Percentiles rank a stretch among this genome's conserved stretches.
phyloP scores from a whole-genome alignment of 2,797 vertebrate genomes.

The Periophthalmus magnuspinnatus region DNA sequence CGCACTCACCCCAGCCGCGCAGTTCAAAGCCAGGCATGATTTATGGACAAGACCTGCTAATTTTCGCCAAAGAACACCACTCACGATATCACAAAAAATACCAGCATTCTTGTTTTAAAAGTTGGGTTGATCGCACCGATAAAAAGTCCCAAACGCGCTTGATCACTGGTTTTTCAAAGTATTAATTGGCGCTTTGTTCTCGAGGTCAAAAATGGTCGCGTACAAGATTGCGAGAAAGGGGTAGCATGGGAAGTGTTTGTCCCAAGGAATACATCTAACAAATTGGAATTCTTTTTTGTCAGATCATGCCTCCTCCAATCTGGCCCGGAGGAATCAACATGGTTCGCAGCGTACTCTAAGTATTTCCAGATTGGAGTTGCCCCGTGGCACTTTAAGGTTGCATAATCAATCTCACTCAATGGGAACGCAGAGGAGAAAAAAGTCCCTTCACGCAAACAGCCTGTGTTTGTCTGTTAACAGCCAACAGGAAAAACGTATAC shows the following conservation, averaged over 20 bases:
- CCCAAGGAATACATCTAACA: conserved; percentile 68
- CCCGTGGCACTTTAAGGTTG: conserved; percentile 74
- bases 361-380: conserved; percentile 77
- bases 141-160: conserved; percentile 59
- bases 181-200: conserved; percentile 68
- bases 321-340: conserved; percentile 63
- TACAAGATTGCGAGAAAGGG: conserved; percentile 7
- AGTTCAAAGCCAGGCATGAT: conserved; percentile 80
- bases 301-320: conserved; percentile 74
- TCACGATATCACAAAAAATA: conserved; percentile 74
- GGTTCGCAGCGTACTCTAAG: conserved; percentile 63
- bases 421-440: not conserved
- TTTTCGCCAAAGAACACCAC: conserved; percentile 73
- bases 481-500: not conserved
- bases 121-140: conserved; percentile 64
- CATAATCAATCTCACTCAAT: conserved; percentile 74
- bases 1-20: conserved; percentile 72
- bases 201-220: conserved; percentile 49
- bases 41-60: conserved; percentile 80
- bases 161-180: conserved; percentile 61
- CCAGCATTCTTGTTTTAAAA: conserved; percentile 73
- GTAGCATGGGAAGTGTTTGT: conserved; percentile 67
- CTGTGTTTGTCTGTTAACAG: conserved; percentile 47
- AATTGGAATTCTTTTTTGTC: conserved; percentile 75
- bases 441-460: conserved; percentile 18